Evolutionary conservation across 2,113 vertebrate species (phyloP), one percentile per base, ranked within the genome.

Genomic region (Scolopax mira): DNA sequence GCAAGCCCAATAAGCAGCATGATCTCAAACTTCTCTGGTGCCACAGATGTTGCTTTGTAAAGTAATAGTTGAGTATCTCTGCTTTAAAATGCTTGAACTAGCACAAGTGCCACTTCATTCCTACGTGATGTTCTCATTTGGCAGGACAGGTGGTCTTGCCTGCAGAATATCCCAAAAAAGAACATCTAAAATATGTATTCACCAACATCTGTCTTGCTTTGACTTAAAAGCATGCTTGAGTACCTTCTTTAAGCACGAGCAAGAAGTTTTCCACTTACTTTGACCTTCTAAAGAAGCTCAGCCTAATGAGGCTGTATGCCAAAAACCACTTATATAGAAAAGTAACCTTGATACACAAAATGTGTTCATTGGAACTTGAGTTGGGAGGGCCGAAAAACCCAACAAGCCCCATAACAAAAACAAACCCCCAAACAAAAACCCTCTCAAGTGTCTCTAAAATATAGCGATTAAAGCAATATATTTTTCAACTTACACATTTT

Each of bases 101-200:
- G 94, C 91, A 89, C 44, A 97, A 96, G 80, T 96, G 90, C 85
- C 94, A 90, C 84, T 90, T 96, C 82, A 41, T 62, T 91, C 93
- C 55, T 95, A 3, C 15, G 51, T 80, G 77, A 97, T 82, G 51
- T 65, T 88, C 89, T 97, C 81, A 96, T 97, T 94, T 96, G 93
- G 73, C 55, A 93, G 94, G 95, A 97, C 94, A 97, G 95, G 85
- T 94, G 93, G 90, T 86, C 69, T 79, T 84, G 85, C 85, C 85
- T 8, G 11, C 82, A 88, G 54, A 94, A 82, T 51, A 58, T 84
- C 91, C 71, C 65, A 66, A 85, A 95, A 97, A 93, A 95, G 87
- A 95, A 83, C 92, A 83, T 94, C 79, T 97, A 96, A 97, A 97
- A 97, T 97, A 97, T 97, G 95, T 60, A 97, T 97, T 93, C 82